Conservation (phyloP, 2,797 vertebrate genomes). For the Gadopsis marmoratus region DNA sequence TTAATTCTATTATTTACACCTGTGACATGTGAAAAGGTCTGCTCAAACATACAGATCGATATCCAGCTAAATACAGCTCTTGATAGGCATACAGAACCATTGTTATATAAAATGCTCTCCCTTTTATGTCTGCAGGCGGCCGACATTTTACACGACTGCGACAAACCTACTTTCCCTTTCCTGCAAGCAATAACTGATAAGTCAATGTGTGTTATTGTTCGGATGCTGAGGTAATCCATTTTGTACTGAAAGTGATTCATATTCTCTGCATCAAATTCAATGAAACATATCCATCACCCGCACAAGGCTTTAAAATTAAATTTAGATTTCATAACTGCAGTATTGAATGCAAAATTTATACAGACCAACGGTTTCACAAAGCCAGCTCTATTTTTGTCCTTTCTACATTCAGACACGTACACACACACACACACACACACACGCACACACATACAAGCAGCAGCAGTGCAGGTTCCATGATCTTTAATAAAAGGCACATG, state of each 20-base stretch:
- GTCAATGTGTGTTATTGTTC: conserved; percentile 38
- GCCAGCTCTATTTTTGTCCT: conserved; percentile 42
- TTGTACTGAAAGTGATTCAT: conserved; percentile 56
- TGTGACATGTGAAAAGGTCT: background rate
- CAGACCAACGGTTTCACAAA: conserved; percentile 20
- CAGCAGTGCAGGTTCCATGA: conserved; percentile 82
- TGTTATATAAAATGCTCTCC: background rate
- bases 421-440: background rate
- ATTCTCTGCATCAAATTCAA: conserved; percentile 48
- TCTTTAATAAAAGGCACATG: conserved; percentile 92
- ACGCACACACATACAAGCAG: conserved; percentile 22
- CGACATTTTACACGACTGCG: conserved; percentile 16
- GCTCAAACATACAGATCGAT: conserved; percentile 16
- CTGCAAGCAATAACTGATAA: conserved; percentile 36
- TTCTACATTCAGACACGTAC: conserved; percentile 5
- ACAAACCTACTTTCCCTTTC: conserved; percentile 12
- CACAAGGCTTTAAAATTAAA: conserved; percentile 54
- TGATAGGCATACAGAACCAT: conserved; percentile 4
- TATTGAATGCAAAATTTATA: conserved; percentile 61
- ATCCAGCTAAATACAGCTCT: conserved; percentile 14
- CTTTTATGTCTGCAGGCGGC: conserved; percentile 21
- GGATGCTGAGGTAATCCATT: conserved; percentile 50
- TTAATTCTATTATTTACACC: conserved; percentile 20
- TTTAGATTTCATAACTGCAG: conserved; percentile 66
- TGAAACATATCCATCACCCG: conserved; percentile 68